phyloP scores from a whole-genome alignment of 2,888 invertebrate genomes.

The Mycalesis mineus region DNA sequence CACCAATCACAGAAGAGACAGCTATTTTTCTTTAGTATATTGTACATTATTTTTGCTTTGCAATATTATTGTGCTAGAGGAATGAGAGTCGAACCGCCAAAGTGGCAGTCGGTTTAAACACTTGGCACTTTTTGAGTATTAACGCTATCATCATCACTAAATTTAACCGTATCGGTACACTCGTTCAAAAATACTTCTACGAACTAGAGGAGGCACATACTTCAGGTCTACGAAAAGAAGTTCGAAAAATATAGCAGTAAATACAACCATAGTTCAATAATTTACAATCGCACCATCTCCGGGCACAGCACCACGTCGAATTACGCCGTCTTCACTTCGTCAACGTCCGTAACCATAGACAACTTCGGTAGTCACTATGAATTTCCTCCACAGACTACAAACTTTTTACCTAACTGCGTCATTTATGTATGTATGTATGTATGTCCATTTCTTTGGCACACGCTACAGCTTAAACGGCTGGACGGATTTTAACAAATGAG shows the following conservation, averaged over 20 bases:
- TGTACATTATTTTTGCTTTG: slow-evolving; percentile 43
- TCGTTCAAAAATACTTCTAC: slow-evolving; percentile 48
- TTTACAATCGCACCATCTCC: slow-evolving; percentile 34
- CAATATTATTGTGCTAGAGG: slow-evolving; percentile 64
- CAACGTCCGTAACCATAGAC: background rate
- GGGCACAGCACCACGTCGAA: slow-evolving; percentile 19
- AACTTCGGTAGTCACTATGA: too few relatives aligned
- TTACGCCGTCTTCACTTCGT: background rate
- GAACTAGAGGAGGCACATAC: slow-evolving; percentile 63
- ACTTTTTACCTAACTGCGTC: too few relatives aligned
- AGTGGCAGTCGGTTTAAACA: slow-evolving; percentile 46
- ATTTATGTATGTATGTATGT: too few relatives aligned
- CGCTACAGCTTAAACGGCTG: too few relatives aligned
- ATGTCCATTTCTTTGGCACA: too few relatives aligned
- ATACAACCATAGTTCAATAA: slow-evolving; percentile 47
- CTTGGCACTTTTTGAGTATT: slow-evolving; percentile 72
- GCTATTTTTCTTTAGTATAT: slow-evolving; percentile 36
- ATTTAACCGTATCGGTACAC: slow-evolving; percentile 49
- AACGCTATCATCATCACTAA: slow-evolving; percentile 52
- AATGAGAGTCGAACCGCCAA: slow-evolving; percentile 58
- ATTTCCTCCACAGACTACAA: too few relatives aligned
- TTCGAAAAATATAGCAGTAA: slow-evolving; percentile 63
- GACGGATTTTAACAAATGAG: too few relatives aligned
- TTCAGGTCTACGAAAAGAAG: slow-evolving; percentile 64
- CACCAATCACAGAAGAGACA: slow-evolving; percentile 39